Evolutionary conservation across 2,113 vertebrate genomes (phyloP).

Genomic region (Corythaixoides concolor): DNA sequence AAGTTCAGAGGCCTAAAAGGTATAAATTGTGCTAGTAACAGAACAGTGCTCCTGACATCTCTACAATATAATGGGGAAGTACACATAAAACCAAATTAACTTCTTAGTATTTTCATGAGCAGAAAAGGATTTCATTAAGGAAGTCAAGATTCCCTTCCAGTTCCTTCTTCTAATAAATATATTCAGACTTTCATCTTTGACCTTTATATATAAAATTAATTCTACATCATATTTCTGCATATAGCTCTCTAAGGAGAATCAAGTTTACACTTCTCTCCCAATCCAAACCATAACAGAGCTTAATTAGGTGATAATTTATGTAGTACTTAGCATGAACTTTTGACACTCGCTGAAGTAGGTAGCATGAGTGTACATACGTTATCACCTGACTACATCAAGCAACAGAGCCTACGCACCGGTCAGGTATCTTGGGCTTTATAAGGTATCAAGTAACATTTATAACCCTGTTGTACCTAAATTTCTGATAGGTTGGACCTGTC

Average conservation of each 20-base stretch:
- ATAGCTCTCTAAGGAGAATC: conserved; percentile 81
- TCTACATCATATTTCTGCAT: conserved; percentile 80
- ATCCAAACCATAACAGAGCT: conserved; percentile 77
- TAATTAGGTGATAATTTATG: conserved; percentile 86
- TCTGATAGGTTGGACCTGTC: conserved; percentile 59
- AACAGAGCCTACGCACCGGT: conserved; percentile 21
- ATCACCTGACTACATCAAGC: conserved; percentile 78
- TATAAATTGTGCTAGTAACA: not conserved
- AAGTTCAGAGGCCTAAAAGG: not conserved
- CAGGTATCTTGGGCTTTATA: conserved; percentile 76
- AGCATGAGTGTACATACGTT: conserved; percentile 73
- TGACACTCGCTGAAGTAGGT: conserved; percentile 73
- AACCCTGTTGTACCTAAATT: conserved; percentile 65
- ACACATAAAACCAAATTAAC: not conserved
- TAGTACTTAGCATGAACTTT: conserved; percentile 81
- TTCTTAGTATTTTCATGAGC: conserved; percentile 10
- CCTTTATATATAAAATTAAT: conserved; percentile 75
- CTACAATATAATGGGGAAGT: not conserved
- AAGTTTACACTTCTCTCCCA: conserved; percentile 72
- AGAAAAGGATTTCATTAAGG: conserved; percentile 39
- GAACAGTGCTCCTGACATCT: not conserved
- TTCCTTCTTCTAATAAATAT: conserved; percentile 42
- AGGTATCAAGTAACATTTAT: conserved; percentile 72
- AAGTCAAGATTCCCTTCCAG: conserved; percentile 22
- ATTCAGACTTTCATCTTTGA: conserved; percentile 71